Percentiles rank a stretch among this genome's conserved stretches.
phyloP scores from a whole-genome alignment of 2,888 invertebrate species.

The Muscina levida region DNA sequence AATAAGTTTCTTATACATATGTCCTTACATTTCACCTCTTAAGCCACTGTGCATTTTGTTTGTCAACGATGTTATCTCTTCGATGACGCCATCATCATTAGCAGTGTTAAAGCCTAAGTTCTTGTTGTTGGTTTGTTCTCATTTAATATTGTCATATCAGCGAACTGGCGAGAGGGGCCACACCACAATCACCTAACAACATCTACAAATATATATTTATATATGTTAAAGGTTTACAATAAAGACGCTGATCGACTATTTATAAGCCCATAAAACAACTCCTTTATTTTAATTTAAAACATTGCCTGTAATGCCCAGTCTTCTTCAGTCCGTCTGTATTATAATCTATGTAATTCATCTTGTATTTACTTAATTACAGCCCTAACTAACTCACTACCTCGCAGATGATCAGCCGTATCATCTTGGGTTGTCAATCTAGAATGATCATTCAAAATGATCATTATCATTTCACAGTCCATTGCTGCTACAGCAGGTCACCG shows the following conservation, averaged over 20 bases:
- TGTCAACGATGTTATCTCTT: constrained; percentile 44
- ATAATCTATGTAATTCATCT: too few species aligned
- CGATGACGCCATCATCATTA: constrained; percentile 55
- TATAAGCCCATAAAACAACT: too few species aligned
- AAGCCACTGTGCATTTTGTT: neutral
- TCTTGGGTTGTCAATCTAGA: constrained; percentile 6
- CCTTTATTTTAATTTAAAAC: too few species aligned
- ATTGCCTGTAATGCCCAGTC: too few species aligned
- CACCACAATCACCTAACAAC: too few species aligned
- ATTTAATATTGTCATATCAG: neutral
- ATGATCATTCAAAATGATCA: constrained; percentile 7
- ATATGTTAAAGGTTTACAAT: too few species aligned
- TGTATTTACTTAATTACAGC: constrained; percentile 2
- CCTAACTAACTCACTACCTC: neutral
- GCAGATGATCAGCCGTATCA: constrained; percentile 9
- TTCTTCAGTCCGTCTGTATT: too few species aligned
- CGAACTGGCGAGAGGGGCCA: neutral
- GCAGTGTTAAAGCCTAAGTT: constrained; percentile 13
- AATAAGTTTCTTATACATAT: too few species aligned
- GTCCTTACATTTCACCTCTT: too few species aligned
- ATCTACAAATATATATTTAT: too few species aligned
- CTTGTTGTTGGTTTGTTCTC: neutral
- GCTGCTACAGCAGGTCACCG: constrained; percentile 41
- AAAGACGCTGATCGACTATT: too few species aligned
- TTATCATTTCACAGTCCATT: neutral